Conservation (phyloP, 1,140 invertebrate genomes). For the Nephotettix cincticeps region DNA sequence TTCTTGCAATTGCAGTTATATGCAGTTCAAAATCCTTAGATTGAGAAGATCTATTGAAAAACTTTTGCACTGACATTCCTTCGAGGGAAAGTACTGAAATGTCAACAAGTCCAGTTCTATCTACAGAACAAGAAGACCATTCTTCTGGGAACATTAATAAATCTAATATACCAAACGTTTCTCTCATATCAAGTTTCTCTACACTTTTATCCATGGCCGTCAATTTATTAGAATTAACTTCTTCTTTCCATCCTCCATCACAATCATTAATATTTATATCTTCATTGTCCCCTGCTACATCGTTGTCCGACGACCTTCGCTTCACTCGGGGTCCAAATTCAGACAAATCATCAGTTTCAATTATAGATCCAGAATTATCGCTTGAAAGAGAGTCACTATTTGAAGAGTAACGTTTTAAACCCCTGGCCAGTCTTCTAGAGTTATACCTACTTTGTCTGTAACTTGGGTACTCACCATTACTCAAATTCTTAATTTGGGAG, state of each 20-base stretch:
- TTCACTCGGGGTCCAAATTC: neutral
- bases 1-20: neutral
- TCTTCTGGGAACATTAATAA: neutral
- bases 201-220: neutral
- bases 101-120: neutral
- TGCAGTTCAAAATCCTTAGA: neutral
- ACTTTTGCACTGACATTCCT: neutral
- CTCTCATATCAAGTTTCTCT: neutral
- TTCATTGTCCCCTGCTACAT: too few relatives aligned
- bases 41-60: neutral
- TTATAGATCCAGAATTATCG: neutral
- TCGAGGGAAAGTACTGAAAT: neutral
- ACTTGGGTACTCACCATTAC: neutral
- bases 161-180: neutral
- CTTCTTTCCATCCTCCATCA: neutral
- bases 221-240: too few relatives aligned
- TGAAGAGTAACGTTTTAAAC: neutral
- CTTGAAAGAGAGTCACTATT: neutral
- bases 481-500: neutral
- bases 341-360: neutral
- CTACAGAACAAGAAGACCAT: neutral
- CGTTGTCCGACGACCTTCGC: neutral
- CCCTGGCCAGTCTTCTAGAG: neutral
- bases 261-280: neutral
- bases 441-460: too few relatives aligned